A percentile compares a stretch with the other conserved stretches of the same genome.
phyloP scores from a whole-genome alignment of 2,888 invertebrate species.

The Muscina levida region DNA sequence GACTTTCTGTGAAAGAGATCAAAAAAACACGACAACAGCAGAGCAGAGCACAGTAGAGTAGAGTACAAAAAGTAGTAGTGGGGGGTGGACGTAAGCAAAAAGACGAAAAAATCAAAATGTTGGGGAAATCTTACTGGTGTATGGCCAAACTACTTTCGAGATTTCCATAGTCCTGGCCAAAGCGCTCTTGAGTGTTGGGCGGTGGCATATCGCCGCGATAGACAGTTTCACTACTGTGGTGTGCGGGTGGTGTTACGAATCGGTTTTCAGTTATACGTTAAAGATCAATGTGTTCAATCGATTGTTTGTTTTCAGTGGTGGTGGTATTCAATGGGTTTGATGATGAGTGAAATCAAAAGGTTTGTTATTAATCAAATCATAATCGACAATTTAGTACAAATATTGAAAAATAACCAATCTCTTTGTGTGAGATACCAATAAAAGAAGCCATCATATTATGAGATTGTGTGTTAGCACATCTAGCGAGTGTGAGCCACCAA shows the following conservation, averaged over 20 bases:
- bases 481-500: background rate
- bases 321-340: too few relatives aligned
- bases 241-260: constrained; percentile 42
- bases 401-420: constrained; percentile 47
- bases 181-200: constrained; percentile 52
- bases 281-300: constrained; percentile 27
- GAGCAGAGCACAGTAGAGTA: background rate
- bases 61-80: constrained; percentile 8
- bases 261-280: background rate
- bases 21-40: constrained; percentile 3
- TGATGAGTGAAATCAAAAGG: constrained; percentile 42
- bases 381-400: constrained; percentile 47
- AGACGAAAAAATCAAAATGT: constrained; percentile 27
- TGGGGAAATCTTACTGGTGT: constrained; percentile 73
- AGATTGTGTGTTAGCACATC: background rate
- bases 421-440: constrained; percentile 19
- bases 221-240: constrained; percentile 74
- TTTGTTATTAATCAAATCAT: constrained; percentile 24
- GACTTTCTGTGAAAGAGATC: constrained; percentile 18
- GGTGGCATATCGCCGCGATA: constrained; percentile 77
- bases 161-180: constrained; percentile 67
- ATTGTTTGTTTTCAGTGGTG: constrained; percentile 52
- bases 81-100: constrained; percentile 5
- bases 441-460: constrained; percentile 51
- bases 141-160: constrained; percentile 69